A percentile compares a stretch with the other conserved stretches of the same genome.
Conservation (phyloP, 2,113 vertebrate genomes). For the Hyperopisus bebe region DNA sequence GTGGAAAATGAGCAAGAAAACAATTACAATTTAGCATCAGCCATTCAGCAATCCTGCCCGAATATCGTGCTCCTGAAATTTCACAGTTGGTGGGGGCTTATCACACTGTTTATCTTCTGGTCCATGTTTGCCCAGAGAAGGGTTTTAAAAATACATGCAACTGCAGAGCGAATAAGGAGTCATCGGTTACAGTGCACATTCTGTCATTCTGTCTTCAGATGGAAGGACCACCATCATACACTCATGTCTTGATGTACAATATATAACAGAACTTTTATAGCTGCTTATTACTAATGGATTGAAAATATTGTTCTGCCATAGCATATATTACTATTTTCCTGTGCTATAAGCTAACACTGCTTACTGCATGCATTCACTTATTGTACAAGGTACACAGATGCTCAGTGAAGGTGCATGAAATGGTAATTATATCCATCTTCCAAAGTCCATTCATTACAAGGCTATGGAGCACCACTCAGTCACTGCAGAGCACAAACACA, state of each 20-base stretch:
- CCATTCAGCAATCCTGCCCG: background rate
- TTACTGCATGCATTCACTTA: background rate
- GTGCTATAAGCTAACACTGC: background rate
- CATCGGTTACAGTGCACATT: background rate
- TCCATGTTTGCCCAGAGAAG: background rate
- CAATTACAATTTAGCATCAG: background rate
- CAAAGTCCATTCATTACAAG: background rate
- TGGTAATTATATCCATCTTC: background rate
- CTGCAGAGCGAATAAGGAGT: background rate
- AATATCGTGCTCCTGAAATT: background rate
- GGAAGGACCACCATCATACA: background rate
- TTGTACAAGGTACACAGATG: background rate
- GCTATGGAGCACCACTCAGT: background rate
- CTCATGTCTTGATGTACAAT: background rate
- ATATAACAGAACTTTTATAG: background rate
- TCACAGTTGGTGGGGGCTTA: background rate
- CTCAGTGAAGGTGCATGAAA: background rate
- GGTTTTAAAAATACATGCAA: constrained; percentile 1
- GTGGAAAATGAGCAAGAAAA: background rate
- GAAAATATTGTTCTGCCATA: background rate
- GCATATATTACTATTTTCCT: background rate
- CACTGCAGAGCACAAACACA: background rate
- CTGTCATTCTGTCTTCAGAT: background rate
- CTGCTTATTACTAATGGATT: background rate
- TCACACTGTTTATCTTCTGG: background rate